Evolutionary conservation across 2,113 vertebrate genomes (phyloP).

Genomic region (mouse (Mus musculus)): GRCm39 chr12:80380501-80381000

Average conservation of each 20-base stretch:
- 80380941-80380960: background rate
- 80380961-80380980: background rate
- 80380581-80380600: background rate
- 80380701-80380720: background rate
- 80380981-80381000: background rate
- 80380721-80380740: background rate
- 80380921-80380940: background rate
- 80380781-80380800: background rate
- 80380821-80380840: background rate
- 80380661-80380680: background rate
- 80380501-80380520: background rate
- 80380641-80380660: background rate
- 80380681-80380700: background rate
- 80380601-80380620: background rate
- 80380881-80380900: no score
- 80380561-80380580: background rate
- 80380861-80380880: no score
- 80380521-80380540: background rate
- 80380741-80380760: slow-evolving; percentile 4
- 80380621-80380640: background rate
- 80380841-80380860: background rate
- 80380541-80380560: background rate
- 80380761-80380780: slow-evolving; percentile 8
- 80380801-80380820: background rate
- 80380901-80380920: background rate